Base-by-base conservation (phyloP, 2,797 vertebrate genomes). In the Manis crassicaudata region DNA sequence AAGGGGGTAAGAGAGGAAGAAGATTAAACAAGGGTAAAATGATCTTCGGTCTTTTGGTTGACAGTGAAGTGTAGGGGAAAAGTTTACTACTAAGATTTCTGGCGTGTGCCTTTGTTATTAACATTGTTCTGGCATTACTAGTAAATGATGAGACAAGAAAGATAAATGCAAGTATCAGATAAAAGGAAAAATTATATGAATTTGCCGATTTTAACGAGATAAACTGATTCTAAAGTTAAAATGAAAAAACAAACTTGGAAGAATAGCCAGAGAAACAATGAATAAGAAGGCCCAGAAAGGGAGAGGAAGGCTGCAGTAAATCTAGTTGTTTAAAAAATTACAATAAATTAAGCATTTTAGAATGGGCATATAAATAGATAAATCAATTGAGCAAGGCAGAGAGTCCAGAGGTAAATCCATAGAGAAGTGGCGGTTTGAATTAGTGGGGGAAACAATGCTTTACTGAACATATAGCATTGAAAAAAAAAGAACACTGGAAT, bases 131-230 rank as follows among this genome's bases (percentile, higher is more conserved):
- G 32, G 50, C 81, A 67, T 40, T 81, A n/a, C 67, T 58, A 37
- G 65, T 43, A 81, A 87, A 80, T 88, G 60, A 92, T 75, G 52
- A 87, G 68, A 75, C 27, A 76, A 88, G 63, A 80, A 72, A 87
- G 72, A 67, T 91, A 84, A 70, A 79, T 63, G 14, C 63, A 79
- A 79, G 14, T 65, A 88, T 25, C 60, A 40, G 16, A 82, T 82
- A 43, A 86, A 91, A 90, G 56, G 25, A 81, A 87, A 91, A 91
- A 56, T 58, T 81, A 27, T 6, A 37, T 32, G 29, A 43, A 63
- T 79, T 65, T 85, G 21, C 25, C 56, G 35, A 56, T 86, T 90
- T 21, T 84, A 60, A 29, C n/a, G 68, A 85, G 25, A 88, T 46
- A 80, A 85, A 54, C 29, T 70, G 32, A 83, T 85, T 79, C 35